Percentiles rank a stretch among this genome's conserved stretches.
phyloP scores from a whole-genome alignment of 2,888 invertebrate genomes.

The Pycnomerus fuliginosus region DNA sequence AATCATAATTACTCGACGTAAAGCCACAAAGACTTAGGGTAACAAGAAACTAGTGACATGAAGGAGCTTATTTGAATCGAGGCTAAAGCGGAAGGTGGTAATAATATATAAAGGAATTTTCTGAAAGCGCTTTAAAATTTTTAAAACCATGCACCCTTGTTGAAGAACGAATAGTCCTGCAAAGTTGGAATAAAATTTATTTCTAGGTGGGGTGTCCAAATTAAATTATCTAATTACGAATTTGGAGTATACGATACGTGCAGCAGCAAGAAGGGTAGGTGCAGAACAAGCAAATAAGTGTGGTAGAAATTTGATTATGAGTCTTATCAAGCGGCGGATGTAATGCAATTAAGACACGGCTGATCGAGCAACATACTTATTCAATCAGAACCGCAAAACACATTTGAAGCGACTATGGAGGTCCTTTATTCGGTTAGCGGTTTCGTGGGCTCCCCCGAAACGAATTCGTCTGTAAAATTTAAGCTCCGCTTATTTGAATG shows the following conservation, averaged over 20 bases:
- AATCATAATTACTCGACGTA: no score
- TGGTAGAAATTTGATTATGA: conserved; percentile 11
- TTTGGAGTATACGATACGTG: no score
- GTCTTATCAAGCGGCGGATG: conserved; percentile 12
- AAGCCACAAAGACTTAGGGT: no score
- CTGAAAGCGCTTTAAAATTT: not conserved
- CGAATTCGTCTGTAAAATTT: conserved; percentile 31
- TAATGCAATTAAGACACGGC: conserved; percentile 16
- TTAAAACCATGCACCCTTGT: not conserved
- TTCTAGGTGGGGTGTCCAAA: conserved; percentile 4
- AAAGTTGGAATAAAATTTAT: conserved; percentile 6
- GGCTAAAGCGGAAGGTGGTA: no score
- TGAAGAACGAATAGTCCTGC: conserved; percentile 10
- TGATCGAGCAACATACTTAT: conserved; percentile 17
- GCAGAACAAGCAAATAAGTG: conserved; percentile 10
- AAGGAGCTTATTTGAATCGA: no score
- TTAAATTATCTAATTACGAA: no score
- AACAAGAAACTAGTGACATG: no score
- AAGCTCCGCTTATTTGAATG: conserved; percentile 28
- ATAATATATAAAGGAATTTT: not conserved
- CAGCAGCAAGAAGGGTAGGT: no score
- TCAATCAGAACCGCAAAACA: conserved; percentile 16
- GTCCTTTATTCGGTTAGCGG: conserved; percentile 10
- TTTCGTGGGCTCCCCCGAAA: conserved; percentile 1
- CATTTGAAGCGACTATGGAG: not conserved